These are phyloP conservation scores for Stegana nigrithorax DNA, from an alignment of 2,888 invertebrate species.

Conservation along the genomic window DNA sequence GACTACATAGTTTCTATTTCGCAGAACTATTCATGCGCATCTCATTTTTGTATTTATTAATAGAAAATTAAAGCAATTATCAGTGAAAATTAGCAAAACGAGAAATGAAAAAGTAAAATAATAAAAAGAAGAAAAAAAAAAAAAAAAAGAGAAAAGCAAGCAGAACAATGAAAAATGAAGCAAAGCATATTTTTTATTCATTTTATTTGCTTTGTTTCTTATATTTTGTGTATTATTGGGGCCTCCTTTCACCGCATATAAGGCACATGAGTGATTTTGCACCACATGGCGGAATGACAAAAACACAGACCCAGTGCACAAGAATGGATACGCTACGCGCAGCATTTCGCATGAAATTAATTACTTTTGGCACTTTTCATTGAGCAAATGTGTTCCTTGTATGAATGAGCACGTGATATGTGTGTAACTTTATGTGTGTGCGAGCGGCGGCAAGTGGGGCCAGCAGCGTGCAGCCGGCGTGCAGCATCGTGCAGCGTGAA, in stretches of 20 bases:
- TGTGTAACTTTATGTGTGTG: too few relatives aligned
- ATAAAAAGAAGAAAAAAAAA: slow-evolving; percentile 20
- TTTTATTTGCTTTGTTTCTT: too few relatives aligned
- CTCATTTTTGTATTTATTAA: slow-evolving; percentile 50
- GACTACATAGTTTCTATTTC: background rate
- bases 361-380: slow-evolving; percentile 63
- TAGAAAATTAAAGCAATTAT: slow-evolving; percentile 63
- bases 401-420: slow-evolving; percentile 13
- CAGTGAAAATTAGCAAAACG: slow-evolving; percentile 36
- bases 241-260: background rate
- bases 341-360: slow-evolving; percentile 63
- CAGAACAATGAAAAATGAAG: slow-evolving; percentile 34
- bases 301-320: slow-evolving; percentile 7
- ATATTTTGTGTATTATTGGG: too few relatives aligned
- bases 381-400: slow-evolving; percentile 54
- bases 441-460: background rate
- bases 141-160: slow-evolving; percentile 50
- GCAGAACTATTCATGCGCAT: background rate
- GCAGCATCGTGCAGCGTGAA: slow-evolving; percentile 21
- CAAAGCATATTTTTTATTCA: too few relatives aligned
- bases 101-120: background rate
- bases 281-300: slow-evolving; percentile 43
- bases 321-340: slow-evolving; percentile 36
- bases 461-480: slow-evolving; percentile 21
- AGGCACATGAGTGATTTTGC: slow-evolving; percentile 55